Conservation (phyloP, 2,797 vertebrate species). For the Paramormyrops hopkinsi region DNA sequence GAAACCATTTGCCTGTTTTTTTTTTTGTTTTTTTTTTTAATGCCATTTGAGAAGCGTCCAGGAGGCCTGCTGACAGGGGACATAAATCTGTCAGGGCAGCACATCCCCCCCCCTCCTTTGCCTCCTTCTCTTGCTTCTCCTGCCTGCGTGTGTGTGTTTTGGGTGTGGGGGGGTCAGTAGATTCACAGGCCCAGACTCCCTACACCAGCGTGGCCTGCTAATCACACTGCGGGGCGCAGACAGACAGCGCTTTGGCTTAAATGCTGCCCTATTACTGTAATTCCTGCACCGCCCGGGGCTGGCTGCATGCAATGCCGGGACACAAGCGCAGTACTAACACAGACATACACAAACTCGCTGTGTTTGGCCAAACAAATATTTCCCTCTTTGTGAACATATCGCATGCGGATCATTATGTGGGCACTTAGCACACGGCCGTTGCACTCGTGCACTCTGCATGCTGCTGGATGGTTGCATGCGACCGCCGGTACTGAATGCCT, state of each 20-base stretch:
- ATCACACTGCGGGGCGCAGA: background rate
- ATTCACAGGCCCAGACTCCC: background rate
- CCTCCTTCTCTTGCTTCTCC: background rate
- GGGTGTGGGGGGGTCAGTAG: background rate
- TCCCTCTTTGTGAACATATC: background rate
- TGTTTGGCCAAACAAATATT: background rate
- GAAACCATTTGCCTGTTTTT: background rate
- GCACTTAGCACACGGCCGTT: background rate
- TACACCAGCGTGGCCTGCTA: background rate
- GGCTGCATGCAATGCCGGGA: background rate
- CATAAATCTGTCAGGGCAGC: background rate
- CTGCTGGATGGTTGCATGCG: background rate
- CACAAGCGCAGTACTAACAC: background rate
- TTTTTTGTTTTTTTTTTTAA: background rate
- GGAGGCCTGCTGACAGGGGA: background rate
- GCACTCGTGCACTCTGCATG: background rate
- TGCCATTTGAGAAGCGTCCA: background rate
- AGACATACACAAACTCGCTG: background rate
- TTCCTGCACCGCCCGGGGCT: background rate
- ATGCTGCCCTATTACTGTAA: slow-evolving; percentile 1
- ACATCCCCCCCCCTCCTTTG: background rate
- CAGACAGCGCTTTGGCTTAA: slow-evolving; percentile 3
- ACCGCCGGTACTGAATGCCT: background rate
- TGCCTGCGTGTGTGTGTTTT: background rate
- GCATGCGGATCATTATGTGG: background rate